Evolutionary conservation across 2,113 vertebrate species (phyloP).

Genomic region (Platichthys flesus): DNA sequence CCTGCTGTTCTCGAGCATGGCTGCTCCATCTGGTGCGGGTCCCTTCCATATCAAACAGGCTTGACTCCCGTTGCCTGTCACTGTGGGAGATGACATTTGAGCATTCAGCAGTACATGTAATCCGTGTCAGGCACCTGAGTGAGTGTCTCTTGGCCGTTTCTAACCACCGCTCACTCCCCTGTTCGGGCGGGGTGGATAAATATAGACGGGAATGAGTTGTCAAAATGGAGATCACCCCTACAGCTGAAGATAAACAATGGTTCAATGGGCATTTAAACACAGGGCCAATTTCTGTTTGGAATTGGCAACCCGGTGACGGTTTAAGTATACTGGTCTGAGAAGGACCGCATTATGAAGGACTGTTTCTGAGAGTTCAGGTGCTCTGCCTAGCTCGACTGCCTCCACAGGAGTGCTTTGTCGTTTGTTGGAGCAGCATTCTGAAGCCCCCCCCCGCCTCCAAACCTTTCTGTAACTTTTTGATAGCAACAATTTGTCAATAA

Average conservation of each 20-base stretch:
- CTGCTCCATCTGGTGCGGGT: slow-evolving; percentile 19
- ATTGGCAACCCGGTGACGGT: too few species aligned
- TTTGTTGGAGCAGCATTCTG: too few species aligned
- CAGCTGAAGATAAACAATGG: neutral
- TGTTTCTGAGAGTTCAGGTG: too few species aligned
- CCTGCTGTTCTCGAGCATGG: slow-evolving; percentile 26
- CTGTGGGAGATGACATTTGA: slow-evolving; percentile 1
- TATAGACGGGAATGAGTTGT: too few species aligned
- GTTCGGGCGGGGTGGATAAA: too few species aligned
- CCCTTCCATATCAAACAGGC: slow-evolving; percentile 10
- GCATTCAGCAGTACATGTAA: slow-evolving; percentile 6
- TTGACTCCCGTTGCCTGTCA: slow-evolving; percentile 4
- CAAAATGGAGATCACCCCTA: neutral
- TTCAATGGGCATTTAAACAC: neutral
- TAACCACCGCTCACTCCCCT: neutral
- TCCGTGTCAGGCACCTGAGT: neutral
- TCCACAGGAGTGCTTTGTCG: too few species aligned
- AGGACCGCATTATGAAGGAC: too few species aligned
- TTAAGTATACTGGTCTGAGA: too few species aligned
- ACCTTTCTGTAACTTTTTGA: neutral
- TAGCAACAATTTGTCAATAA: too few species aligned
- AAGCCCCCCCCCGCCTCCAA: too few species aligned
- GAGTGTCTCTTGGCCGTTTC: neutral
- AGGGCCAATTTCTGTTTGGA: too few species aligned
- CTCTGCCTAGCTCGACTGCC: too few species aligned